Evolutionary conservation across 2,888 invertebrate species (phyloP), one percentile per base, ranked within the genome.

Genomic region (Tridacna gigas): DNA sequence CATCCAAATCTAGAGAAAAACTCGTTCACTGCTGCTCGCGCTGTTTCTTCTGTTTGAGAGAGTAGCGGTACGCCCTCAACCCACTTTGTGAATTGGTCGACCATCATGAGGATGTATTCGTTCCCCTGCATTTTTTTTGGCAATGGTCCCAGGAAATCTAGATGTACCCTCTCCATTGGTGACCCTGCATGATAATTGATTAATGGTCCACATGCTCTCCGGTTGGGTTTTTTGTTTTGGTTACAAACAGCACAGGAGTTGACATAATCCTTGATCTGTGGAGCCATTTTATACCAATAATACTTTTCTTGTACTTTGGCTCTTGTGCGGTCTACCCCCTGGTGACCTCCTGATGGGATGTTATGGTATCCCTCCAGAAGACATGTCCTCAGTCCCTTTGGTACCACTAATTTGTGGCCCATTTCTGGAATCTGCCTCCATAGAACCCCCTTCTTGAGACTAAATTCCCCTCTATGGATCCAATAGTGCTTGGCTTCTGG

Each of bases 261-360:
- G 12, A 83, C 77, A 60, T 66, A 83, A 0, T 18, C 18, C 20
- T n/a, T 28, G 1, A 80, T 65, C 45, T 74, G 60, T 22, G 56
- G 56, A 9, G 65, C 9, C 47, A 86, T 47, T 0, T 79, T 76
- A 66, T 76, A 48, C 86, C 86, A 84, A 20, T 15, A 65, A 45
- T 76, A 83, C 28, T 71, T 79, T 12, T 51, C 74, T 28, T 77
- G 81, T 2, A 74, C 0, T 26, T 51, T 51, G 0, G 7, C 74
- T 13, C 20, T 60, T 0, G 83, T 86, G 4, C 83, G 25, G 18
- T 61, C 67, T 5, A 60, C 45, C 0, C 86, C 86, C 51, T 83
- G 86, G 65, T 86, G 83, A 0, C 83, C 83, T 25, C 81, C 47
- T 0, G 79, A 66, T 15, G 83, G 86, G 9, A 83, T 25, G 26